These are phyloP conservation scores for Indri indri DNA, from an alignment of 2,113 vertebrate genomes.

Conservation along the genomic window DNA sequence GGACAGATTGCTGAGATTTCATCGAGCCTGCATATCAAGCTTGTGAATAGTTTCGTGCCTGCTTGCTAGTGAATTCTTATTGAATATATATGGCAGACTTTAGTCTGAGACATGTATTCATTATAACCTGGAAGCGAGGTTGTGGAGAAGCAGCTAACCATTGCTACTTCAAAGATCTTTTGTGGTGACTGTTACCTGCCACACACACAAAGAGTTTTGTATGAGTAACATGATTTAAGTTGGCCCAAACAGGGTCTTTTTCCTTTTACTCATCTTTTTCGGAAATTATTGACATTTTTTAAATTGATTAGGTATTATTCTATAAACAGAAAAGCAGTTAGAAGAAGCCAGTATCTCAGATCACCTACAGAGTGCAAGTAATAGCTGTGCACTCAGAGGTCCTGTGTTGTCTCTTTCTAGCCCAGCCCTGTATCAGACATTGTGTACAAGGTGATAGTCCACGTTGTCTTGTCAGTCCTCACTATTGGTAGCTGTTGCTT, in stretches of 20 bases:
- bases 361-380: too few relatives aligned
- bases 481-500: too few relatives aligned
- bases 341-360: too few relatives aligned
- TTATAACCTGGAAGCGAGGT: neutral
- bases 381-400: too few relatives aligned
- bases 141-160: neutral
- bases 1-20: neutral
- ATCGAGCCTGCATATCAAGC: neutral
- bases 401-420: too few relatives aligned
- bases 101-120: neutral
- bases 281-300: neutral
- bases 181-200: neutral
- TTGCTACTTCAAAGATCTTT: neutral
- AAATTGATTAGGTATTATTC: neutral
- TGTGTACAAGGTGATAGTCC: too few relatives aligned
- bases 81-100: neutral
- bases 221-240: neutral
- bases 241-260: neutral
- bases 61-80: neutral
- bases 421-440: too few relatives aligned
- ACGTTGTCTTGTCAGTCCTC: too few relatives aligned
- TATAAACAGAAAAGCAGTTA: neutral
- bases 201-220: neutral
- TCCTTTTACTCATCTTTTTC: neutral
- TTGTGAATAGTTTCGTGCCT: neutral